These are phyloP conservation scores for Falco peregrinus DNA, from an alignment of 2,797 vertebrate species.

Conservation along the genomic window DNA sequence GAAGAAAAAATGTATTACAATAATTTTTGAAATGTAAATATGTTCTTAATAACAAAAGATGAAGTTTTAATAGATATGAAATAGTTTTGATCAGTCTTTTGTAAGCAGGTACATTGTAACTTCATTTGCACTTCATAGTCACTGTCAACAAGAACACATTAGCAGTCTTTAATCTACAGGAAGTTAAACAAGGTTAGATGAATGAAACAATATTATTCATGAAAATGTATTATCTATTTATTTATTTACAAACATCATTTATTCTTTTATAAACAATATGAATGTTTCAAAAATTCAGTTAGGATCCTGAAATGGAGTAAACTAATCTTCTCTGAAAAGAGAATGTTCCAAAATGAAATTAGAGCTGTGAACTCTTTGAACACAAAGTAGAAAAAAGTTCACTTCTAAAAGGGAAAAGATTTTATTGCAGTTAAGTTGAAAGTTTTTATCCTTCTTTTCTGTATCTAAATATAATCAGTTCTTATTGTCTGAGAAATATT, in stretches of 20 bases:
- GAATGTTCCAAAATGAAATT: neutral
- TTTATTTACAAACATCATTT: neutral
- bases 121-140: neutral
- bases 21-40: neutral
- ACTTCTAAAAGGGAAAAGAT: neutral
- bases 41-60: neutral
- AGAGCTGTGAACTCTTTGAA: neutral
- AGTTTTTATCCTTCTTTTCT: neutral
- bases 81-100: neutral
- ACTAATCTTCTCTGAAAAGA: neutral
- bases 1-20: neutral
- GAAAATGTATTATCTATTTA: neutral
- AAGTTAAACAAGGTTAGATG: neutral
- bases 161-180: neutral
- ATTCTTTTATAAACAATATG: neutral
- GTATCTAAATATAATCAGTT: neutral
- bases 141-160: neutral
- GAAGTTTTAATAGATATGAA: neutral
- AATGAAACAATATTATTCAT: conserved; percentile 18
- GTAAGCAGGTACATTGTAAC: neutral
- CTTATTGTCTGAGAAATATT: neutral
- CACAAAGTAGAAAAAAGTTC: neutral
- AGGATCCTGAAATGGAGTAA: neutral
- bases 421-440: neutral
- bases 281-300: neutral